Percentiles rank a stretch among this genome's conserved stretches.
Conservation (phyloP, 2,113 vertebrate species). For the Pholis gunnellus region DNA sequence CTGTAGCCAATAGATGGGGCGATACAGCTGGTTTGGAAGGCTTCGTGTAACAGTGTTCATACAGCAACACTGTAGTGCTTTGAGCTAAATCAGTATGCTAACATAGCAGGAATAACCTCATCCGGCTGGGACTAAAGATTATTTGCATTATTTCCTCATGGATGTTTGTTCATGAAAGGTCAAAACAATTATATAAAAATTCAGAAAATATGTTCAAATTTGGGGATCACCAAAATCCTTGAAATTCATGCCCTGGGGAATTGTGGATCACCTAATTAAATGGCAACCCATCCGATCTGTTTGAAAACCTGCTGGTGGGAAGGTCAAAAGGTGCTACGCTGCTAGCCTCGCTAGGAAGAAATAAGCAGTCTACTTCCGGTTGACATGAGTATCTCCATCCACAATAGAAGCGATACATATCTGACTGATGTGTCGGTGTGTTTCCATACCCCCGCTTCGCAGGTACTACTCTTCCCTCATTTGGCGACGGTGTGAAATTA, state of each 20-base stretch:
- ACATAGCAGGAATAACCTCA: background rate
- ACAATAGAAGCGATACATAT: background rate
- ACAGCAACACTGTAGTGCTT: background rate
- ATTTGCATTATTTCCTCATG: background rate
- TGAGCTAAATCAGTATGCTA: background rate
- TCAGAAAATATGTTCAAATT: background rate
- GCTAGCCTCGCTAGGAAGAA: background rate
- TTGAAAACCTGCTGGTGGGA: too few species aligned
- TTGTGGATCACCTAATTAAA: too few species aligned
- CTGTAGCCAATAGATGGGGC: background rate
- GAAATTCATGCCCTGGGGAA: too few species aligned
- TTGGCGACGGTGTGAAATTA: conserved; percentile 62
- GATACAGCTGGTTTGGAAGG: background rate
- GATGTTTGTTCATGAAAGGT: background rate
- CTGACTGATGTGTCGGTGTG: background rate
- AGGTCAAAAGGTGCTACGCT: too few species aligned
- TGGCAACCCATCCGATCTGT: too few species aligned
- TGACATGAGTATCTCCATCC: background rate
- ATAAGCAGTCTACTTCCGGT: background rate
- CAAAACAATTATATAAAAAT: background rate
- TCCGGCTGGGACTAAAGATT: background rate
- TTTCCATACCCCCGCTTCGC: background rate
- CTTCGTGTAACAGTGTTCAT: background rate
- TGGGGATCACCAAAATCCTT: too few species aligned
- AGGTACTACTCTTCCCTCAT: conserved; percentile 32